Percentiles rank a stretch among this genome's conserved stretches.
These are phyloP conservation scores for Cosmia pyralina DNA, from an alignment of 2,888 invertebrate genomes.

Conservation along the genomic window DNA sequence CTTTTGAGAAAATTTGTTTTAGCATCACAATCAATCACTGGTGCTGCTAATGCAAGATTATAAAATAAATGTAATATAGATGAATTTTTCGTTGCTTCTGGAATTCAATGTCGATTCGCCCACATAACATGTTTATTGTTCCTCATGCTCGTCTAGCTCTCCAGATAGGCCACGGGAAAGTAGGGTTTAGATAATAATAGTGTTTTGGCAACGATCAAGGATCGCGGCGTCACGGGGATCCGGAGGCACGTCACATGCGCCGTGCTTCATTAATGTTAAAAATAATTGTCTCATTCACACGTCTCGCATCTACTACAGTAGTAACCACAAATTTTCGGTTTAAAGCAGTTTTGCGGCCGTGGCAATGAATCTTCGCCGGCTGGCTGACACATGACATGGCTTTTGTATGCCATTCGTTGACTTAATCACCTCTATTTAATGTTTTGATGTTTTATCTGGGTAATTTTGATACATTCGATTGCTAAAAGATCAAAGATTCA, in stretches of 20 bases:
- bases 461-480: conserved; percentile 20
- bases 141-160: conserved; percentile 40
- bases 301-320: conserved; percentile 85
- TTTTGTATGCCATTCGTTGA: conserved; percentile 69
- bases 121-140: conserved; percentile 40
- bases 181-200: conserved; percentile 73
- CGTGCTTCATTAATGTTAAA: conserved; percentile 83
- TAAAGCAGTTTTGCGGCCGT: conserved; percentile 83
- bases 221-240: conserved; percentile 66
- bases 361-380: conserved; percentile 78
- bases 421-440: conserved; percentile 53
- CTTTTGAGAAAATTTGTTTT: conserved; percentile 25
- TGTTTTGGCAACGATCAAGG: conserved; percentile 79
- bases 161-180: conserved; percentile 53
- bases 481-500: conserved; percentile 8
- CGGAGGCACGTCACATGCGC: conserved; percentile 69
- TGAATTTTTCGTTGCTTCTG: conserved; percentile 12
- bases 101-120: conserved; percentile 31
- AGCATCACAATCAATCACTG: conserved; percentile 42
- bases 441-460: conserved; percentile 36
- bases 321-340: conserved; percentile 87
- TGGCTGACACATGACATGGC: conserved; percentile 71
- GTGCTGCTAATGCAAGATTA: conserved; percentile 36
- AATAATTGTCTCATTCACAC: conserved; percentile 89
- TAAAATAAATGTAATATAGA: conserved; percentile 38